Evolutionary conservation across 2,113 vertebrate species (phyloP), one percentile per base, ranked within the genome.

Genomic region (Serilophus lunatus): DNA sequence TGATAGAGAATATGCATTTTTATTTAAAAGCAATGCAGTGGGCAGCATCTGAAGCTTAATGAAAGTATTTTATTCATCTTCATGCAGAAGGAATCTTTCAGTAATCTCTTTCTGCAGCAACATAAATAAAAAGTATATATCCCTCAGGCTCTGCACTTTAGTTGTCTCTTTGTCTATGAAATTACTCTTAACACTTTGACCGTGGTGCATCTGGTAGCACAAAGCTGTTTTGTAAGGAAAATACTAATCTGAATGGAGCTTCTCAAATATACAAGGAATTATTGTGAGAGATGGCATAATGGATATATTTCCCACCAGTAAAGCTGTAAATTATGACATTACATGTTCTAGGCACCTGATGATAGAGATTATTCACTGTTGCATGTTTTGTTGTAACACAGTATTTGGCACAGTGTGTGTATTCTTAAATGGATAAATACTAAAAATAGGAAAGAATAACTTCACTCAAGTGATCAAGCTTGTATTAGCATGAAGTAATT

Each of bases 11-110:
- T 91, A 86, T 92, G 56, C 92, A 51, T 96, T 97, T 97, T 97
- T 97, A 98, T 97, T 98, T 98, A 97, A 97, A 94, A 95, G 86
- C 96, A 97, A 83, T 92, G 91, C 84, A 91, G 88, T 97, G 79
- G 93, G 70, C 85, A 97, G 71, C 92, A 88, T 96, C 93, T 96
- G 93, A 87, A 97, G 90, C 79, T 96, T 96, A 94, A 94, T 82
- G 88, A 93, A 84, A 97, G 66, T 83, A 91, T 60, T 93, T 96
- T 92, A 69, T 71, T 89, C 83, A 70, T 92, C 69, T 95, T 91
- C 76, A 86, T 90, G 92, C 76, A 93, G 89, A 90, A 94, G 86
- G 96, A 95, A 72, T 69, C 28, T 91, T 82, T 95, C 60, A 74
- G 92, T 96, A 94, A 86, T 94, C 77, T 92, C 71, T 74, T 96